Percentiles rank a stretch among this genome's conserved stretches.
phyloP scores from a whole-genome alignment of 1,140 invertebrate genomes.

The Aphis craccivora region DNA sequence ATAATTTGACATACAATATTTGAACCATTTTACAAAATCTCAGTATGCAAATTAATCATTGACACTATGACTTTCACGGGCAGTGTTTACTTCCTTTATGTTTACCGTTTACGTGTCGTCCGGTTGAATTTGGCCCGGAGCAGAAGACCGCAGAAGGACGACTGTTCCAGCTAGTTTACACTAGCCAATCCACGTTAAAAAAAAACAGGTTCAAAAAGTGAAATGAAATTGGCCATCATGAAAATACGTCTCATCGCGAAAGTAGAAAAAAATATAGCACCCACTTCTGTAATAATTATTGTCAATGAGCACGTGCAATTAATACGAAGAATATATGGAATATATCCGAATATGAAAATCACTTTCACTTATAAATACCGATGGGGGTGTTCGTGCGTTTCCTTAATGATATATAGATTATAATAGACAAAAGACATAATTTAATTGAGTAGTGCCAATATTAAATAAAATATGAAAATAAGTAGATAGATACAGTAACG shows the following conservation, averaged over 20 bases:
- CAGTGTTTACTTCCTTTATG: conserved; percentile 50
- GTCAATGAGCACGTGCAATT: conserved; percentile 28
- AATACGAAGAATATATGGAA: conserved; percentile 35
- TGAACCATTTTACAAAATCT: conserved; percentile 28
- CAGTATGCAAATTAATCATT: conserved; percentile 39
- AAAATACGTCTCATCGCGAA: conserved; percentile 49
- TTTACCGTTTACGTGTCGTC: background rate
- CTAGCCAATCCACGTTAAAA: conserved; percentile 39
- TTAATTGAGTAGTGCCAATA: background rate
- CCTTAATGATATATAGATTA: background rate
- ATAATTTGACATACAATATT: conserved; percentile 32
- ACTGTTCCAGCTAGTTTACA: background rate
- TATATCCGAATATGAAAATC: conserved; percentile 35
- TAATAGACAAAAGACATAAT: background rate
- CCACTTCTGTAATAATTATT: conserved; percentile 3
- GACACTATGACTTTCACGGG: conserved; percentile 45
- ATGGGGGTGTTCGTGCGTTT: background rate
- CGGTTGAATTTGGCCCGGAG: conserved; percentile 34
- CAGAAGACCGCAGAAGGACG: conserved; percentile 41
- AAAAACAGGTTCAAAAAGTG: conserved; percentile 56
- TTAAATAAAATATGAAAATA: background rate
- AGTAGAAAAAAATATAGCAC: conserved; percentile 37
- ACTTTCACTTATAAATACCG: conserved; percentile 43
- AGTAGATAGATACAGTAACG: too few species aligned
- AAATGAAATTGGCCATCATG: conserved; percentile 42